Conservation (phyloP, 1,140 invertebrate genomes). For the Eumeta japonica region DNA sequence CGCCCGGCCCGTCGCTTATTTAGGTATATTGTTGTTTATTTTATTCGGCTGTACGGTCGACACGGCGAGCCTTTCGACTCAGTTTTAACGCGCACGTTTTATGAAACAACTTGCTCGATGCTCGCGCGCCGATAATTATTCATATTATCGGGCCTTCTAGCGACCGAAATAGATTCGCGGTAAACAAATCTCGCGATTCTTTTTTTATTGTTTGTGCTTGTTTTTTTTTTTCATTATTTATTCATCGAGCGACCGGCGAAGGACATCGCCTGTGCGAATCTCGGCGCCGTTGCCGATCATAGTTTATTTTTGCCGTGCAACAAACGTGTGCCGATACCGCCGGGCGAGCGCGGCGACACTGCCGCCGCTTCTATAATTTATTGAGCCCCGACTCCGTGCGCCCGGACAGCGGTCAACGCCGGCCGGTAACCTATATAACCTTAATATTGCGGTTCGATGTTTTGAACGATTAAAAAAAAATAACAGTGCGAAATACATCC, state of each 20-base stretch:
- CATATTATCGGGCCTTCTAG: slow-evolving; percentile 42
- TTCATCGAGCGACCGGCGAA: too few relatives aligned
- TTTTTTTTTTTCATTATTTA: slow-evolving; percentile 28
- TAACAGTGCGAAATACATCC: too few relatives aligned
- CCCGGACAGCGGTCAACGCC: too few relatives aligned
- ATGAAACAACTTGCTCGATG: slow-evolving; percentile 56
- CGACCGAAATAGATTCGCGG: slow-evolving; percentile 42
- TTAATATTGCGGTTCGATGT: too few relatives aligned
- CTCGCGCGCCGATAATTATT: slow-evolving; percentile 49
- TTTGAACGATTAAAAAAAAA: too few relatives aligned
- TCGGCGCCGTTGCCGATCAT: slow-evolving; percentile 54
- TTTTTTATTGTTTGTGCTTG: slow-evolving; percentile 26
- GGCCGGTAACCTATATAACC: too few relatives aligned
- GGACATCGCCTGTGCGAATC: too few relatives aligned
- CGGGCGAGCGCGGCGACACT: not conserved
- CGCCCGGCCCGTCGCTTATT: slow-evolving; percentile 54
- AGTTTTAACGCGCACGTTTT: slow-evolving; percentile 57
- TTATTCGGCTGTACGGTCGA: slow-evolving; percentile 58
- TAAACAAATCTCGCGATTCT: slow-evolving; percentile 46
- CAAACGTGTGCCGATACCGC: slow-evolving; percentile 54
- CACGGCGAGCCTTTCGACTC: slow-evolving; percentile 57
- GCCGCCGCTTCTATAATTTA: too few relatives aligned
- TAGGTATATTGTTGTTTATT: slow-evolving; percentile 61
- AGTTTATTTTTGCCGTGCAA: slow-evolving; percentile 56
- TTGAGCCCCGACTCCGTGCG: too few relatives aligned